phyloP scores from a whole-genome alignment of 2,888 invertebrate species.

The Hecatera dysodea region DNA sequence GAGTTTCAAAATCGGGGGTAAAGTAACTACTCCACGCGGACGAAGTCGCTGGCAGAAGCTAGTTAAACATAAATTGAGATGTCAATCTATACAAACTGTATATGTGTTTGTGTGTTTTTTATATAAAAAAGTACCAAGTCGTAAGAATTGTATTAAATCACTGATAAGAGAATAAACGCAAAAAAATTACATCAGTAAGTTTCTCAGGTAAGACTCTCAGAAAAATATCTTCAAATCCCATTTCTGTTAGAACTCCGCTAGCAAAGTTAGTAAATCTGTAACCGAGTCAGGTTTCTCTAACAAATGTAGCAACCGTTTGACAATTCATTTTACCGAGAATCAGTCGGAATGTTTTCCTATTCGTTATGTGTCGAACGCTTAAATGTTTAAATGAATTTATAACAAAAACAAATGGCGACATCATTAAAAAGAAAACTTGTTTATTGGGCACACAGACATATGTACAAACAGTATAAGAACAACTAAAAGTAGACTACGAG shows the following conservation, averaged over 20 bases:
- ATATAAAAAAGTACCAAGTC: too few species aligned
- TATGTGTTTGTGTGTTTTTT: too few species aligned
- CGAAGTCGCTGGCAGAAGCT: too few species aligned
- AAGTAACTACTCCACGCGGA: too few species aligned
- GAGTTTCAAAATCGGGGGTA: too few species aligned
- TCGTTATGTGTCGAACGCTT: background rate
- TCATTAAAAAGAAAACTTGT: background rate
- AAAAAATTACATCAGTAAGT: background rate
- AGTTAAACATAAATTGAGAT: too few species aligned
- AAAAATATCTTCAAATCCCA: background rate
- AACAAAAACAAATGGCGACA: background rate
- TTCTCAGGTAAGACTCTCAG: background rate
- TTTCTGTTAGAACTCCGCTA: background rate
- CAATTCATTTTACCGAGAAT: constrained; percentile 26
- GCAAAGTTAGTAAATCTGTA: background rate
- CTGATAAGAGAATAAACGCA: background rate
- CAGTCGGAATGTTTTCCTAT: constrained; percentile 10
- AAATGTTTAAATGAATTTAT: background rate
- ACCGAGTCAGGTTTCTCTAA: background rate
- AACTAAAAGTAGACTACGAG: too few species aligned
- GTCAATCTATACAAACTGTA: too few species aligned
- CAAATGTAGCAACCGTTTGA: constrained; percentile 16
- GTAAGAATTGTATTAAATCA: too few species aligned
- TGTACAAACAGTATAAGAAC: too few species aligned
- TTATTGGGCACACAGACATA: background rate